Base-by-base conservation (phyloP, 2,888 invertebrate species). In the Callosobruchus maculatus region DNA sequence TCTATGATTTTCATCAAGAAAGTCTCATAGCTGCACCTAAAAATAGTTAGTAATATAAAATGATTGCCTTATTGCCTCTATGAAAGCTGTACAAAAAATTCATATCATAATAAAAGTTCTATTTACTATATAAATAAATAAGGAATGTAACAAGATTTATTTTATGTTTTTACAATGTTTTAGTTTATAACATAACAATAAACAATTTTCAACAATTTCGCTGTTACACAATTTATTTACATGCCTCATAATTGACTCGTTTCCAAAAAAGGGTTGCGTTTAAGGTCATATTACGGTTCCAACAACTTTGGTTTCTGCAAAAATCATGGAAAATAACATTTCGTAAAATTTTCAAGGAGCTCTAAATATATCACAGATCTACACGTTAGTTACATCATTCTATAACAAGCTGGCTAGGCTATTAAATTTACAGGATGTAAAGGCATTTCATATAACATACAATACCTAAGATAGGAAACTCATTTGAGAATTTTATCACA, bases 61-160 rank as follows among this genome's bases (percentile, higher is more conserved):
- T 49, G 13, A 13, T 49, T 49, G 49, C 18, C 49, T 7, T 13
- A 49, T 49, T 49, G 49, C 18, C 3, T 18, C 49, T 49, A 49
- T 18, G 13, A 49, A 49, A 49, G 49, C 49, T 49, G 49, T 49
- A 49, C 3, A 49, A 49, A 49, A 1, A 13, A 49, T 49, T 49
- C 18, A 49, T 49, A 49, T 49, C 7, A 49, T 7, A 49, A 49
- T 49, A 49, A 49, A 1, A 49, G 13, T 49, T 49, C 7, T 79
- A 75, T 49, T 49, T 77, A 80, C 78, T 80, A 77, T 79, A 78
- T 80, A 80, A 80, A 80, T 81, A 80, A 82, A 81, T 80, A 80
- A 80, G 82, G 83, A 83, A 84, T 84, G 84, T 82, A 83, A 82
- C 81, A 81, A 81, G 80, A 76, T 76, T 77, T 73, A 74, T 72